Conservation (phyloP, 2,113 vertebrate species). For the Myocastor coypus region DNA sequence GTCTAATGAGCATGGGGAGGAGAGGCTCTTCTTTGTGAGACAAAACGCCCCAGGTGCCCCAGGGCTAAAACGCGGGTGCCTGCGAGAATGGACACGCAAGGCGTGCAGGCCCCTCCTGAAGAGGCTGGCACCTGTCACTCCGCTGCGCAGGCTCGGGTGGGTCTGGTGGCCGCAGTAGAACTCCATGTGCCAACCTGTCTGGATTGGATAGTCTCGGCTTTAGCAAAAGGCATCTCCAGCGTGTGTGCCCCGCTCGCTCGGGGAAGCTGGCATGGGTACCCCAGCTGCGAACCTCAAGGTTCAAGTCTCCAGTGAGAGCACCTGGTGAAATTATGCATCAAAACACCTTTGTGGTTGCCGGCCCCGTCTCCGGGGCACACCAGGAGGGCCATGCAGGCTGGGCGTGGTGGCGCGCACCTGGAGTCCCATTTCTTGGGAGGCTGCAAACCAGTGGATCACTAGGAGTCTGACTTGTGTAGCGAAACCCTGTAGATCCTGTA, state of each 20-base stretch:
- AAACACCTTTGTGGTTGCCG: background rate
- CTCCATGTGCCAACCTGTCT: background rate
- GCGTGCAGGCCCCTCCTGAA: background rate
- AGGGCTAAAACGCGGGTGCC: background rate
- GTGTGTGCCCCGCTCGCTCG: background rate
- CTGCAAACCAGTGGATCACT: too few species aligned
- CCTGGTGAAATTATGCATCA: background rate
- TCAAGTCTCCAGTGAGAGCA: slow-evolving; percentile 22
- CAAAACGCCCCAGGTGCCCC: background rate
- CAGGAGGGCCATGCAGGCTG: too few species aligned
- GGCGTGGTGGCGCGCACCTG: too few species aligned
- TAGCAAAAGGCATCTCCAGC: background rate
- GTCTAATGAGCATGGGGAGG: background rate
- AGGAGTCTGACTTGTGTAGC: too few species aligned
- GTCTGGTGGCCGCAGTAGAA: background rate
- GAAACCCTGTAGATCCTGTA: too few species aligned
- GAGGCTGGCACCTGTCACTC: background rate
- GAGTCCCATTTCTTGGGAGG: too few species aligned
- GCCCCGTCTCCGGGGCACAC: too few species aligned
- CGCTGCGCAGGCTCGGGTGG: background rate
- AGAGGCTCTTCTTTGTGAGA: background rate
- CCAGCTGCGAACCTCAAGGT: slow-evolving; percentile 5
- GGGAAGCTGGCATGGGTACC: background rate
- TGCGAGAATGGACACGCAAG: background rate
- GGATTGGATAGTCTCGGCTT: background rate